A percentile compares a stretch with the other conserved stretches of the same genome.
Evolutionary conservation across 2,888 invertebrate species (phyloP).

Genomic region (Rotaria magnacalcarata): DNA sequence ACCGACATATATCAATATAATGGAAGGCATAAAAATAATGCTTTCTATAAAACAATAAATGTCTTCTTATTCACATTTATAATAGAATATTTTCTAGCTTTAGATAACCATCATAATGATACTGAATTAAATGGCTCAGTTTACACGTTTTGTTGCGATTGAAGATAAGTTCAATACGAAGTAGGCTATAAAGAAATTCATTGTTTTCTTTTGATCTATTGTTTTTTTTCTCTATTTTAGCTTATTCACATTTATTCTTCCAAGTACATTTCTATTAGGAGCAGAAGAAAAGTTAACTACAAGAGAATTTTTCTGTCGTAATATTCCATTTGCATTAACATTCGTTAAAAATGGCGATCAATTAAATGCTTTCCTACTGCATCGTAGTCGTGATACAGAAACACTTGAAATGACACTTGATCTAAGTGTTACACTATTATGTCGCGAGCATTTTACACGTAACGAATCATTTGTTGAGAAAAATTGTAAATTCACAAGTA

Average conservation of each 20-base stretch:
- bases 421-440: slow-evolving; percentile 74
- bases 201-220: no score
- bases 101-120: background rate
- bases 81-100: background rate
- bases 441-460: slow-evolving; percentile 75
- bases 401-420: slow-evolving; percentile 74
- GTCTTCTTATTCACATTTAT: no score
- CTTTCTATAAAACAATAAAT: no score
- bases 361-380: slow-evolving; percentile 72
- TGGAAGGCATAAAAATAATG: no score
- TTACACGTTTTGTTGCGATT: slow-evolving; percentile 26
- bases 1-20: no score
- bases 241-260: slow-evolving; percentile 75
- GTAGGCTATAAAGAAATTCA: background rate
- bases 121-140: slow-evolving; percentile 14
- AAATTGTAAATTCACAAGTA: slow-evolving; percentile 64
- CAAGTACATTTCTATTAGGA: slow-evolving; percentile 72
- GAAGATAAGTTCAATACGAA: slow-evolving; percentile 26
- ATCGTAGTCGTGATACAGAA: slow-evolving; percentile 69
- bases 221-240: background rate
- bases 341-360: slow-evolving; percentile 74
- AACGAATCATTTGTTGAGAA: slow-evolving; percentile 76
- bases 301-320: slow-evolving; percentile 75
- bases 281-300: slow-evolving; percentile 74
- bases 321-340: slow-evolving; percentile 76